phyloP scores from a whole-genome alignment of 2,113 vertebrate genomes.

The Paracanthobrama guichenoti region DNA sequence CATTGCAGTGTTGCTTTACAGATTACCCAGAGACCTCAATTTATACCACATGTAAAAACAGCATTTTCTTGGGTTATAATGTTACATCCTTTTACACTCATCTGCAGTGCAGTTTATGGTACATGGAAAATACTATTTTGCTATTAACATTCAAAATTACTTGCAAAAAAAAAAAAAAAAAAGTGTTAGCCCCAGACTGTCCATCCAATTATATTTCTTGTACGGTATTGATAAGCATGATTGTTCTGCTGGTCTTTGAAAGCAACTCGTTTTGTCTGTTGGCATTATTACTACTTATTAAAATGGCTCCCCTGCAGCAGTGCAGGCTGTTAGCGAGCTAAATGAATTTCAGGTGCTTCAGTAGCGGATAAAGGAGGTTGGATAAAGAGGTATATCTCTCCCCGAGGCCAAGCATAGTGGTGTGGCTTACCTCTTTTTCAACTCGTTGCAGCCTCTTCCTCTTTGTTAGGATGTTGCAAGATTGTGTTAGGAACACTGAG shows the following conservation, averaged over 20 bases:
- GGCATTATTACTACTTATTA: slow-evolving; percentile 74
- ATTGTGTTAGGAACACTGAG: slow-evolving; percentile 38
- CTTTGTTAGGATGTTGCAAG: slow-evolving; percentile 21
- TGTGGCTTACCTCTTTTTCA: slow-evolving; percentile 50
- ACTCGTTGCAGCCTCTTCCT: slow-evolving; percentile 16
- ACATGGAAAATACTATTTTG: slow-evolving; percentile 4
- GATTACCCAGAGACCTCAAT: neutral
- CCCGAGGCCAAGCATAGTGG: slow-evolving; percentile 55
- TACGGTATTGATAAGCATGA: slow-evolving; percentile 58
- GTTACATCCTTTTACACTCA: neutral
- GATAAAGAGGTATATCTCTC: slow-evolving; percentile 57
- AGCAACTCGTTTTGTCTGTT: slow-evolving; percentile 64
- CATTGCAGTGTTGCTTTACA: neutral
- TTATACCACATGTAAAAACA: neutral
- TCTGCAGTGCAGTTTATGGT: neutral
- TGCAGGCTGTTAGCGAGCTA: slow-evolving; percentile 68
- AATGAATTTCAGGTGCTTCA: slow-evolving; percentile 75
- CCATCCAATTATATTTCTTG: slow-evolving; percentile 57
- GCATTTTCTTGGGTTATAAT: too few relatives aligned
- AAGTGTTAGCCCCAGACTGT: slow-evolving; percentile 22
- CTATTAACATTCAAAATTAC: slow-evolving; percentile 40
- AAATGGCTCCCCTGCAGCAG: slow-evolving; percentile 70
- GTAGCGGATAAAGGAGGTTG: slow-evolving; percentile 64
- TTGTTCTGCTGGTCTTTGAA: slow-evolving; percentile 62
- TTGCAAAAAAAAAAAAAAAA: slow-evolving; percentile 13